These are phyloP conservation scores for Cheirogaleus major DNA, from an alignment of 2,797 vertebrate genomes.

Conservation along the genomic window DNA sequence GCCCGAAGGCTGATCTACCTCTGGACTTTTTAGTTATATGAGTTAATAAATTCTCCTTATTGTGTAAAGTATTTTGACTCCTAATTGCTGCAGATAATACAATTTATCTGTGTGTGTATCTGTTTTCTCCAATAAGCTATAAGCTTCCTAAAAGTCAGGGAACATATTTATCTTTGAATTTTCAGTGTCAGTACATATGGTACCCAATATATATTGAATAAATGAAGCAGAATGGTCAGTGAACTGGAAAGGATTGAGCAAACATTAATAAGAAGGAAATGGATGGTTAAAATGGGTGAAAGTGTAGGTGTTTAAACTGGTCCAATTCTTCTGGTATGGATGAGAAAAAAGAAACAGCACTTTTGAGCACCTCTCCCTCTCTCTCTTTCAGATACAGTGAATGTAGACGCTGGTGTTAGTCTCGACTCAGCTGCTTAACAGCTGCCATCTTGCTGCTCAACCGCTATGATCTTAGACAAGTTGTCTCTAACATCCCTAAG, in stretches of 20 bases:
- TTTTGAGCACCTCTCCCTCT: neutral
- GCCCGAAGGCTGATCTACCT: neutral
- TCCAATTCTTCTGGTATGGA: neutral
- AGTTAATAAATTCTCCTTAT: neutral
- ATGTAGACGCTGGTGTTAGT: neutral
- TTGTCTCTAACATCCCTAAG: neutral
- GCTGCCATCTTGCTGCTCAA: neutral
- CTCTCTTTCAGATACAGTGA: neutral
- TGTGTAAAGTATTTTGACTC: neutral
- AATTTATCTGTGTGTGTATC: neutral
- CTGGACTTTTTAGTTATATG: neutral
- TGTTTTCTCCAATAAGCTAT: conserved; percentile 9
- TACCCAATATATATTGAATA: neutral
- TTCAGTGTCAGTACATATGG: neutral
- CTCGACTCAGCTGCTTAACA: neutral
- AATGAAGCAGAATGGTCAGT: neutral
- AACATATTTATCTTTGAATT: neutral
- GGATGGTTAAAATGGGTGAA: neutral
- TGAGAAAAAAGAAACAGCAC: neutral
- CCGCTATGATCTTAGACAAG: neutral
- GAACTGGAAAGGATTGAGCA: neutral
- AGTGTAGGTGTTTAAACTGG: neutral
- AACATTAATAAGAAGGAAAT: neutral
- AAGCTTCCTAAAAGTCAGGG: neutral
- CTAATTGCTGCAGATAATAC: neutral